A percentile compares a stretch with the other conserved stretches of the same genome.
Evolutionary conservation across 2,797 vertebrate genomes (phyloP).

Genomic region (Vultur gryphus): DNA sequence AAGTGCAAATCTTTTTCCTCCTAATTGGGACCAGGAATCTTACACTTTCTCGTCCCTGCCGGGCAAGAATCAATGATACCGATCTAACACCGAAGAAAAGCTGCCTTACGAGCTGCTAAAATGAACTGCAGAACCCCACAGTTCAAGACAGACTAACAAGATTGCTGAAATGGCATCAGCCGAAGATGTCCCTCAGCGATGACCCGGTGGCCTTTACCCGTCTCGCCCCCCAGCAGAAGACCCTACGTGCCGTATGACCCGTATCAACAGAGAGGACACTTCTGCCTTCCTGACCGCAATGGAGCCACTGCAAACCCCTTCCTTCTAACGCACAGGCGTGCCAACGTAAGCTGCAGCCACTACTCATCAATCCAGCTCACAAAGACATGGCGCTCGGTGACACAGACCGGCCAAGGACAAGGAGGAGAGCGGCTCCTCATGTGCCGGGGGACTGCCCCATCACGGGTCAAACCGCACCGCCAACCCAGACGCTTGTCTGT

Average conservation of each 20-base stretch:
- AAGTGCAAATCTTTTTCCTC: background rate
- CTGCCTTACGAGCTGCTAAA: background rate
- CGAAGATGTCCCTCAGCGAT: rapidly evolving
- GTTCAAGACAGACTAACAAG: background rate
- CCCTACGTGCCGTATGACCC: rapidly evolving
- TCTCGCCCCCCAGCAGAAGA: background rate
- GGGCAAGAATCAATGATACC: background rate
- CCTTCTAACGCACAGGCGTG: rapidly evolving
- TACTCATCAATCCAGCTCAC: background rate
- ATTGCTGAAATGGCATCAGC: rapidly evolving
- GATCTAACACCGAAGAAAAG: background rate
- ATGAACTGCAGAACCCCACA: too few relatives aligned
- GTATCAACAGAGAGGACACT: rapidly evolving
- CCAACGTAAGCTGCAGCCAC: background rate
- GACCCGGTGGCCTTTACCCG: rapidly evolving
- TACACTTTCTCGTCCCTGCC: background rate
- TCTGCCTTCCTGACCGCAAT: too few relatives aligned
- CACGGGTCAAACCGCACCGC: rapidly evolving
- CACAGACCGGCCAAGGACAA: background rate
- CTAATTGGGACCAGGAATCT: background rate
- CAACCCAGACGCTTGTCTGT: too few relatives aligned
- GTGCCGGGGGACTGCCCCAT: background rate
- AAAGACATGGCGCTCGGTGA: rapidly evolving
- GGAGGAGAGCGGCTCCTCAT: rapidly evolving
- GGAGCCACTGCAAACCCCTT: background rate